Conservation (phyloP, 2,888 invertebrate genomes). For the Dryomyza anilis region DNA sequence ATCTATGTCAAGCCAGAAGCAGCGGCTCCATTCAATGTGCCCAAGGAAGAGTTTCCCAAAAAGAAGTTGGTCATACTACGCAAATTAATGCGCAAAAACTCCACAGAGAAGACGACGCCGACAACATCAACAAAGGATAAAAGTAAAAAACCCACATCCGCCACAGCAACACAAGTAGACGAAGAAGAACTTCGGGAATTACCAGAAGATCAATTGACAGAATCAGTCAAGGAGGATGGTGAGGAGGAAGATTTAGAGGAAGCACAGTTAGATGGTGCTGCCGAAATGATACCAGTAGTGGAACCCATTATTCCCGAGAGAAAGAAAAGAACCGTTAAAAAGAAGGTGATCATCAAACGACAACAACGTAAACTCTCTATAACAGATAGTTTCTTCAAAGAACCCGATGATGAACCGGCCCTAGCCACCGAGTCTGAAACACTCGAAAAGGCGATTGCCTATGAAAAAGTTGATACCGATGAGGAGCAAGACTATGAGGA, state of each 20-base stretch:
- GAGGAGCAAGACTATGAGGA: conserved; percentile 40
- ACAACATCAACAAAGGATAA: conserved; percentile 30
- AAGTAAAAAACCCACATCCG: background rate
- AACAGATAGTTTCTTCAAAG: conserved; percentile 50
- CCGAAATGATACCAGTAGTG: background rate
- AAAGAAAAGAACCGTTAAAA: conserved; percentile 52
- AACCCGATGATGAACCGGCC: conserved; percentile 31
- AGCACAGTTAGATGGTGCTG: no score
- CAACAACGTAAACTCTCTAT: conserved; percentile 56
- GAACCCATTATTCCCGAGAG: conserved; percentile 35
- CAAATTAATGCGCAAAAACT: conserved; percentile 48
- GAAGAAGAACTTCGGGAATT: no score
- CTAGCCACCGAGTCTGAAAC: conserved; percentile 49
- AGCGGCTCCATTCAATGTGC: conserved; percentile 28
- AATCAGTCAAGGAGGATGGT: background rate
- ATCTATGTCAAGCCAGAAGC: conserved; percentile 42
- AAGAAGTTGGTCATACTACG: conserved; percentile 48
- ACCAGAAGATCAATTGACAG: background rate
- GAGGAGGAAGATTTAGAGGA: background rate
- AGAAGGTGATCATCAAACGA: conserved; percentile 58
- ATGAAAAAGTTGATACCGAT: conserved; percentile 45
- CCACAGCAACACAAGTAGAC: no score
- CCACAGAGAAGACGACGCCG: conserved; percentile 36
- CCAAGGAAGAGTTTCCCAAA: conserved; percentile 37
- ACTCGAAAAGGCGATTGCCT: conserved; percentile 54